These are phyloP conservation scores for Crotalus helleri DNA, from an alignment of 2,113 vertebrate genomes.

Conservation along the genomic window DNA sequence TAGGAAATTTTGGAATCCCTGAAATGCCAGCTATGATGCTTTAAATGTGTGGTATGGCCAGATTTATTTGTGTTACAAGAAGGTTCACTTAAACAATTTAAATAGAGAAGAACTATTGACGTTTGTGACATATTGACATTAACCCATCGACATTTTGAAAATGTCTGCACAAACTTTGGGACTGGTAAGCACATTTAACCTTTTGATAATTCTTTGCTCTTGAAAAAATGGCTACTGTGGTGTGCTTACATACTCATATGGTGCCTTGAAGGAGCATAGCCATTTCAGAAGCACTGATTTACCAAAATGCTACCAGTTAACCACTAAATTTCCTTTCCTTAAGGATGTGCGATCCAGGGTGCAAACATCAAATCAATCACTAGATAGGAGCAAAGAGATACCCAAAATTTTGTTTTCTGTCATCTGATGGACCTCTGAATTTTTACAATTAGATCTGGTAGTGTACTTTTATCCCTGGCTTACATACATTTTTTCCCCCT, in stretches of 20 bases:
- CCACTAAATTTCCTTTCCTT: neutral
- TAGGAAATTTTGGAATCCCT: neutral
- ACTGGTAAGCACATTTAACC: neutral
- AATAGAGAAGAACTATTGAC: neutral
- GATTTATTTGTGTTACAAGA: neutral
- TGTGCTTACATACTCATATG: neutral
- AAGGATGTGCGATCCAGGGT: neutral
- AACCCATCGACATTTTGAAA: neutral
- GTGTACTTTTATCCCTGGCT: neutral
- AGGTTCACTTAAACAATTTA: neutral
- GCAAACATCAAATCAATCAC: neutral
- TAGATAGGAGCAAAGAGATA: neutral
- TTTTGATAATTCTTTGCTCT: neutral
- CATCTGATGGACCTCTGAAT: neutral
- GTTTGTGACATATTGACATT: neutral
- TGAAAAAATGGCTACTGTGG: neutral
- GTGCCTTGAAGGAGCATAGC: neutral
- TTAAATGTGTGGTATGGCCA: neutral
- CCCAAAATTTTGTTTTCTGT: neutral
- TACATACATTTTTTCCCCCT: neutral
- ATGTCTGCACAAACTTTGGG: neutral
- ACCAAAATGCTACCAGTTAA: neutral
- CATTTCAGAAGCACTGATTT: neutral
- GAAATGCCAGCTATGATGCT: neutral
- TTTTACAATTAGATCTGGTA: neutral